Evolutionary conservation across 2,888 invertebrate species (phyloP).

Genomic region (Acheta domesticus): DNA sequence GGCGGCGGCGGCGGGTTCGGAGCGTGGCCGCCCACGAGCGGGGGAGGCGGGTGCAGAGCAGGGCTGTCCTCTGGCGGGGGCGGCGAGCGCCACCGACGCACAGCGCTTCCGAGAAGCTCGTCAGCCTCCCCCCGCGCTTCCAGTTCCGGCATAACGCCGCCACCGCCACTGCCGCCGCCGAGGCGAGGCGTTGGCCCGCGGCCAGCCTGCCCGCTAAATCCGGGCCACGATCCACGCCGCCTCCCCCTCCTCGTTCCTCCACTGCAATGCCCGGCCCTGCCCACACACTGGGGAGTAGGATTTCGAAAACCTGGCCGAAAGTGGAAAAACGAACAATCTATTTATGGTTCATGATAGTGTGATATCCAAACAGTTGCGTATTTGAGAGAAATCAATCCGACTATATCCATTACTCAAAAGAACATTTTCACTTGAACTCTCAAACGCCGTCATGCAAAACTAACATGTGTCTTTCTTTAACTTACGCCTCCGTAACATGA

Average conservation of each 20-base stretch:
- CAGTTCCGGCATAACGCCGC: background rate
- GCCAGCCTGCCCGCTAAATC: background rate
- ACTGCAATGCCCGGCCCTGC: background rate
- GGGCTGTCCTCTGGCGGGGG: background rate
- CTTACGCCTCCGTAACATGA: too few species aligned
- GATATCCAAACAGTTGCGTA: too few species aligned
- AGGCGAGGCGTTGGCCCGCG: background rate
- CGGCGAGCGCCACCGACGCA: background rate
- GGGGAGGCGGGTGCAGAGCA: background rate
- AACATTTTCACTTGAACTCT: too few species aligned
- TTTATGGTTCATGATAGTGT: too few species aligned
- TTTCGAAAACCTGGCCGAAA: too few species aligned
- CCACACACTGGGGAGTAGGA: background rate
- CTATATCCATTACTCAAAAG: too few species aligned
- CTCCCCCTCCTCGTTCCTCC: background rate
- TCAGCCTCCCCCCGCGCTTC: background rate
- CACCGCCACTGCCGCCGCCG: background rate
- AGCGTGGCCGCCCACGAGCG: background rate
- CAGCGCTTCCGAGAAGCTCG: background rate
- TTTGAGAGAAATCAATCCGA: too few species aligned
- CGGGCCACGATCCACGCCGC: background rate
- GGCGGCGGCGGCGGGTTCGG: background rate
- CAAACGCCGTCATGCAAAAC: too few species aligned
- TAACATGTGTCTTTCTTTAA: too few species aligned
- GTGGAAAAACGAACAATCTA: too few species aligned